Conservation (phyloP, 1,140 invertebrate species). For the Adoxophyes honmai region DNA sequence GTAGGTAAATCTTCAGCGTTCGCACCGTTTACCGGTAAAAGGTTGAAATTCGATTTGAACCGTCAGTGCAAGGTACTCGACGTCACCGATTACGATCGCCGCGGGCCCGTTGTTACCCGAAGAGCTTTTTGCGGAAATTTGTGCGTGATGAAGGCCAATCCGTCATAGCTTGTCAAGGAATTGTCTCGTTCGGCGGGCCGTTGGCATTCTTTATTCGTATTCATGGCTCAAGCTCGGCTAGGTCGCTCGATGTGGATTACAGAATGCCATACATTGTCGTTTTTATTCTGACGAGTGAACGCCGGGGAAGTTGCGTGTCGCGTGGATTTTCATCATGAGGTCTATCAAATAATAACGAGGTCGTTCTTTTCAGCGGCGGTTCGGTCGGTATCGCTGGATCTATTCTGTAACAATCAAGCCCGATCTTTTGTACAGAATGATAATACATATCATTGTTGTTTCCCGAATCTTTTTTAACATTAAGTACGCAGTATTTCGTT, state of each 20-base stretch:
- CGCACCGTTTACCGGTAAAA: slow-evolving; percentile 40
- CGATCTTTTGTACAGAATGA: slow-evolving; percentile 55
- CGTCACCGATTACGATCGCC: slow-evolving; percentile 37
- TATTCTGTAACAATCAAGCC: slow-evolving; percentile 44
- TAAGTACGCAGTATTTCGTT: background rate
- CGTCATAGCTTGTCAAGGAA: slow-evolving; percentile 55
- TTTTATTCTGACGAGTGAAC: slow-evolving; percentile 65
- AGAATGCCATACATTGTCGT: slow-evolving; percentile 58
- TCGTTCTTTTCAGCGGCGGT: slow-evolving; percentile 43
- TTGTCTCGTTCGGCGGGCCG: slow-evolving; percentile 46
- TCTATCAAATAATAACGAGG: slow-evolving; percentile 69
- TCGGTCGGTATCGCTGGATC: slow-evolving; percentile 48
- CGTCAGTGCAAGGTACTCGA: slow-evolving; percentile 26
- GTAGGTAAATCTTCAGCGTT: slow-evolving; percentile 59
- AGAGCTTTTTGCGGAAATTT: slow-evolving; percentile 36
- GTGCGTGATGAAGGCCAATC: slow-evolving; percentile 69
- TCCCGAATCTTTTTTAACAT: slow-evolving; percentile 31
- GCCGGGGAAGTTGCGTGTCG: slow-evolving; percentile 65
- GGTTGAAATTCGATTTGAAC: slow-evolving; percentile 63
- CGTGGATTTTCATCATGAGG: slow-evolving; percentile 63
- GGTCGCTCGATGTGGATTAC: slow-evolving; percentile 33
- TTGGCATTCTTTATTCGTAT: slow-evolving; percentile 54
- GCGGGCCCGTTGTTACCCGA: slow-evolving; percentile 20
- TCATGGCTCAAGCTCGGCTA: slow-evolving; percentile 43
- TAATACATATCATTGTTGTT: slow-evolving; percentile 40